Percentiles rank a stretch among this genome's conserved stretches.
Conservation (phyloP, 2,797 vertebrate genomes). For the Protosalanx chinensis region DNA sequence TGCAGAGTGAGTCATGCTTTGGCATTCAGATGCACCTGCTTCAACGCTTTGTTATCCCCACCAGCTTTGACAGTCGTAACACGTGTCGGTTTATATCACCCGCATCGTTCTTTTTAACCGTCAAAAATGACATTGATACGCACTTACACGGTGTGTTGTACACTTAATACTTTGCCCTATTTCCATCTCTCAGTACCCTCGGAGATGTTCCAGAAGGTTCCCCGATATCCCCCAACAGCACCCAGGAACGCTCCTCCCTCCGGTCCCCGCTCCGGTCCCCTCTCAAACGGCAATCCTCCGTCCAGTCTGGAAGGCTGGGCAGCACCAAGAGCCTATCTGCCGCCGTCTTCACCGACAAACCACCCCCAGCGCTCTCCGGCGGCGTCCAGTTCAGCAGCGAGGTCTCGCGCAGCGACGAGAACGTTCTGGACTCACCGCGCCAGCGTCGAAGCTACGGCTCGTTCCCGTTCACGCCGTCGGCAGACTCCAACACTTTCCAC, state of each 20-base stretch:
- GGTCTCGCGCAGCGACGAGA: conserved; percentile 94
- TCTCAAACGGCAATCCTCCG: conserved; percentile 87
- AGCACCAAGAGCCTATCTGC: conserved; percentile 96
- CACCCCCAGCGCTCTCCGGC: conserved; percentile 73
- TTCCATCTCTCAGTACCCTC: conserved; percentile 62
- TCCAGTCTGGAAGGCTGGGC: conserved; percentile 88
- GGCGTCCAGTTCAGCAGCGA: conserved; percentile 95
- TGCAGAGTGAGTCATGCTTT: conserved; percentile 76
- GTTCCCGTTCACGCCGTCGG: conserved; percentile 94
- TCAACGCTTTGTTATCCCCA: too few species aligned
- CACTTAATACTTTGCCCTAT: not conserved
- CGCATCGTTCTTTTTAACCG: too few species aligned
- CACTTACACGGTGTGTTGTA: not conserved
- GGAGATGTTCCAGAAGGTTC: conserved; percentile 77
- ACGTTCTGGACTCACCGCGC: conserved; percentile 91
- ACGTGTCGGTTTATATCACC: too few species aligned
- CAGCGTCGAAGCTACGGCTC: conserved; percentile 96
- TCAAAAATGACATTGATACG: too few species aligned
- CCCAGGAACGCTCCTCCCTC: conserved; percentile 78
- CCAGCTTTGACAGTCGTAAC: too few species aligned
- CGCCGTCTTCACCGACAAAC: conserved; percentile 89
- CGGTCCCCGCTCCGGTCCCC: conserved; percentile 91
- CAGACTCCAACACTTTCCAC: conserved; percentile 94
- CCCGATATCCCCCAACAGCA: conserved; percentile 80
- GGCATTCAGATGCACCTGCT: too few species aligned